Percentiles rank a stretch among this genome's conserved stretches.
phyloP scores from a whole-genome alignment of 2,888 invertebrate genomes.

The Agrenia bidenticulata region DNA sequence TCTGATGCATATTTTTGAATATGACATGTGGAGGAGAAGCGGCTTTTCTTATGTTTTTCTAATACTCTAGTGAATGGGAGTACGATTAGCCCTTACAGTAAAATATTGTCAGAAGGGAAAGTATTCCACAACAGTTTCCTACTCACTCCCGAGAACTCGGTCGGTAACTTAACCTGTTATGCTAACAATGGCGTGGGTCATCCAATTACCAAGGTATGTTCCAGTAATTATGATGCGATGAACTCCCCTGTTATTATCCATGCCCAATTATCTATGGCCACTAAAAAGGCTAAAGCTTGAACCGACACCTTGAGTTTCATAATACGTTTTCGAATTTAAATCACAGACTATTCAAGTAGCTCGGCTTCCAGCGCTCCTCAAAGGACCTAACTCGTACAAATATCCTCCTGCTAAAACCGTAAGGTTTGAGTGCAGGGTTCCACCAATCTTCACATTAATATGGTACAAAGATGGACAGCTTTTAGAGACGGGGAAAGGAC shows the following conservation, averaged over 20 bases:
- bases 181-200: slow-evolving; percentile 40
- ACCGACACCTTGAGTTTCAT: not conserved
- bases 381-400: slow-evolving; percentile 39
- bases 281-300: not conserved
- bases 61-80: slow-evolving; percentile 9
- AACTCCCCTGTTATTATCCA: too few relatives aligned
- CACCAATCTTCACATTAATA: slow-evolving; percentile 38
- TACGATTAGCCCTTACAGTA: not conserved
- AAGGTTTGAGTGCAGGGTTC: slow-evolving; percentile 46
- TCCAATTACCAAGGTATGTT: slow-evolving; percentile 38
- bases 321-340: not conserved
- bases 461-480: slow-evolving; percentile 52
- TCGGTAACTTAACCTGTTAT: slow-evolving; percentile 43
- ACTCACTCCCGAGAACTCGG: slow-evolving; percentile 32
- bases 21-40: not conserved
- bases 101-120: slow-evolving; percentile 38
- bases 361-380: slow-evolving; percentile 39
- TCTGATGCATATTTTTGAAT: too few relatives aligned
- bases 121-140: slow-evolving; percentile 38
- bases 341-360: slow-evolving; percentile 42
- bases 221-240: too few relatives aligned
- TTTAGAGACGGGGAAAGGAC: slow-evolving; percentile 46
- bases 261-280: not conserved
- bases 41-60: not conserved
- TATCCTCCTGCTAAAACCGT: slow-evolving; percentile 46